Conservation (phyloP, 2,113 vertebrate species). For the Microtus ochrogaster region DNA sequence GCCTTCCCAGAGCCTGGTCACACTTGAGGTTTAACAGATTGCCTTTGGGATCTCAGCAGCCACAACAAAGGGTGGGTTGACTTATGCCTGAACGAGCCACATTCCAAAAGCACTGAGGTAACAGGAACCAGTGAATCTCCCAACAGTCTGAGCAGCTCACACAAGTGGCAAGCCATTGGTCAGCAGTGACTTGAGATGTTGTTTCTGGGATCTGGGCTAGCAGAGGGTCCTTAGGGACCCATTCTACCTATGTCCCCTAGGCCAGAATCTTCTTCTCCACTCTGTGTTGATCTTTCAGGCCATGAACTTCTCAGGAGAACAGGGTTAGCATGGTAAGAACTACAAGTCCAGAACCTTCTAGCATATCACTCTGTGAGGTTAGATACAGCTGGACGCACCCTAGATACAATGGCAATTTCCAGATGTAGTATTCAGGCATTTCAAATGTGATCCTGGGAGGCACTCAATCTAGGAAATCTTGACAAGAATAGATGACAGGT, state of each 20-base stretch:
- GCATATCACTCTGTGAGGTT: no score
- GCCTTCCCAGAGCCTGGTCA: fast-evolving
- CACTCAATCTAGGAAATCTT: neutral
- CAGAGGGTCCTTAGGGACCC: fast-evolving
- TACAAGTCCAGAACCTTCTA: neutral
- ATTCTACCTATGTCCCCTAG: no score
- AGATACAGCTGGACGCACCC: no score
- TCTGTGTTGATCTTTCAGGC: no score
- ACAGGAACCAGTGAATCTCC: fast-evolving
- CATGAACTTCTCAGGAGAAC: neutral
- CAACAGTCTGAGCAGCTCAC: neutral
- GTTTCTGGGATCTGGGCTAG: neutral
- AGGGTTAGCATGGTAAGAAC: no score
- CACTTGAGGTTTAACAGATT: neutral
- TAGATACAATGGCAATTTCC: neutral
- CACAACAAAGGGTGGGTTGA: no score
- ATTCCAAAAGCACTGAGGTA: neutral
- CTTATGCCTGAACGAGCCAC: fast-evolving
- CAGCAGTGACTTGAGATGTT: fast-evolving
- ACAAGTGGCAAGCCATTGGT: neutral
- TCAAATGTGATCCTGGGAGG: no score
- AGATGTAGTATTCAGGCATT: neutral
- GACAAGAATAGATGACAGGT: neutral
- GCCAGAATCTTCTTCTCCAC: no score
- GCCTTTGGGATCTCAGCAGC: neutral